Base-by-base conservation (phyloP, 2,888 invertebrate genomes). In the Ditula angustiorana region DNA sequence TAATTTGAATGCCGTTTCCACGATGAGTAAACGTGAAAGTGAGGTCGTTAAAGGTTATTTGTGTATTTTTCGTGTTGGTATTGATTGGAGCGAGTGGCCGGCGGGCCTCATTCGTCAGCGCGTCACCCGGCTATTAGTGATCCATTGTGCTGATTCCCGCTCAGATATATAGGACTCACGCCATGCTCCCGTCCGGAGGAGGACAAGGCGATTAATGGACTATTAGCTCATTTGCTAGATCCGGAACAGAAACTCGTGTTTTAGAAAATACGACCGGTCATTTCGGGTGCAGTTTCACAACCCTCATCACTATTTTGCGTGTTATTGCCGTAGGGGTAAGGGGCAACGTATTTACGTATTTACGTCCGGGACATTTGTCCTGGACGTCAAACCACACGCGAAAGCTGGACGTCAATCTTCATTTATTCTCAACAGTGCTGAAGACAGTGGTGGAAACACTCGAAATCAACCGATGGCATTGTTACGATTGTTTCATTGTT, bases 41-140 rank as follows among this genome's bases (percentile, higher is more conserved):
- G 50, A 58, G 47, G 57, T 63, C 50, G 50, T 58, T 57, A 50
- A 33, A 44, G 59, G 53, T 50, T 57, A 57, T 63, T 63, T 63
- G 57, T 58, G 52, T 50, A 47, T 55, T 58, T 57, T 56, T 10
- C 13, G 44, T 33, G 53, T 50, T 41, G n/a, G 47, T 67, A 69
- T 69, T 59, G 69, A 69, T 69, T 67, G 71, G 72, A 73, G 71
- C 74, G 73, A 72, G 69, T 67, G 67, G 69, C 66, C 67, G 71
- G 70, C 77, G 71, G 67, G 68, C 66, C 64, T 72, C 70, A 70
- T 69, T 72, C 70, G 73, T 70, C 71, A 70, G 57, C 65, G 67
- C 73, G 75, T 73, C 76, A 71, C 66, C 68, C 68, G 72, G 68
- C 76, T 75, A 75, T 77, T 78, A 76, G 75, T 68, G 67, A 64